A percentile compares a stretch with the other conserved stretches of the same genome.
phyloP scores from a whole-genome alignment of 30 jellyfish, hydroid and myxozoan genomes.

The Cassiopea xamachana region DNA sequence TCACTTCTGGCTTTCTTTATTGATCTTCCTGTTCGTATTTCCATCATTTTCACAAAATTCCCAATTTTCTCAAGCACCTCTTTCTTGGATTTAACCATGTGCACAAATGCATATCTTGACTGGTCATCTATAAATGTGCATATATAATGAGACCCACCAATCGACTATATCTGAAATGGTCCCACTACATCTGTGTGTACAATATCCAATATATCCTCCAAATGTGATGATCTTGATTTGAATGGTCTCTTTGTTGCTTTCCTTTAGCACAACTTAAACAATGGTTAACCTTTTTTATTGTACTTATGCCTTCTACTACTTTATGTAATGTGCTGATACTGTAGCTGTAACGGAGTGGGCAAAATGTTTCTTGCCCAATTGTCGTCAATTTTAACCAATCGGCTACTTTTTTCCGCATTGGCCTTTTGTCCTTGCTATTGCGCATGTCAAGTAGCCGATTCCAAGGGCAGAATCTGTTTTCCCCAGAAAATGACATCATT shows the following conservation, averaged over 20 bases:
- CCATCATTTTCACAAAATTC: slow-evolving; percentile 33
- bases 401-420: too few species aligned
- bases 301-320: slow-evolving; percentile 32
- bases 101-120: slow-evolving; percentile 24
- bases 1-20: slow-evolving; percentile 19
- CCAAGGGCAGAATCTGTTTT: too few species aligned
- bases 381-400: too few species aligned
- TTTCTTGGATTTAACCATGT: slow-evolving; percentile 20
- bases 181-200: slow-evolving; percentile 65
- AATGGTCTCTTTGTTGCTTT: slow-evolving; percentile 49
- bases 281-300: slow-evolving; percentile 7
- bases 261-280: slow-evolving; percentile 56
- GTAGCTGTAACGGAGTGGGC: neutral
- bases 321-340: slow-evolving; percentile 21
- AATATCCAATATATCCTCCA: slow-evolving; percentile 10
- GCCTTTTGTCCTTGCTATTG: too few species aligned
- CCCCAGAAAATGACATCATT: too few species aligned
- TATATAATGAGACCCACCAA: slow-evolving; percentile 50
- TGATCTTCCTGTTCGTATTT: slow-evolving; percentile 28
- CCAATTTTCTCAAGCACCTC: slow-evolving; percentile 23
- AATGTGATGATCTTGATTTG: slow-evolving; percentile 19
- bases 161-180: slow-evolving; percentile 23
- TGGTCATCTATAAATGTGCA: slow-evolving; percentile 51
- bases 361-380: too few species aligned
- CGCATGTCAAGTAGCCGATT: too few species aligned